A percentile compares a stretch with the other conserved stretches of the same genome.
Conservation (phyloP, 2,888 invertebrate genomes). For the Drosophila kanekoi region DNA sequence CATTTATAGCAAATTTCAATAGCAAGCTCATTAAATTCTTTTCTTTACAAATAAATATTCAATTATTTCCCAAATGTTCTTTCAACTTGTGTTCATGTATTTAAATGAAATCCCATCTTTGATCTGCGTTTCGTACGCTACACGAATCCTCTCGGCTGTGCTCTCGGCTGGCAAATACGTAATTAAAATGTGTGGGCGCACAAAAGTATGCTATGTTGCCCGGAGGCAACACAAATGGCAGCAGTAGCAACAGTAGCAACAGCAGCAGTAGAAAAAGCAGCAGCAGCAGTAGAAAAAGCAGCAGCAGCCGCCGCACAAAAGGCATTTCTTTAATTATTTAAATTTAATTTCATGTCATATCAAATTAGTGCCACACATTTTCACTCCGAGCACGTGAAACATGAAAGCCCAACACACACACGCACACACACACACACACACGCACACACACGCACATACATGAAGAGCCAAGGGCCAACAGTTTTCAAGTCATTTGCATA, state of each 20-base stretch:
- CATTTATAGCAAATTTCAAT: too few relatives aligned
- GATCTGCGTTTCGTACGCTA: conserved; percentile 11
- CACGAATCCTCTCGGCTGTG: conserved; percentile 2
- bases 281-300: conserved; percentile 1
- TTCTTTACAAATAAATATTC: background rate
- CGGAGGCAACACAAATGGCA: conserved; percentile 18
- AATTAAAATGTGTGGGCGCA: conserved; percentile 46
- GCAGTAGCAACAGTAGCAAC: conserved; percentile 2
- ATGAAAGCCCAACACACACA: conserved; percentile 18
- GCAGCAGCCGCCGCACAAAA: conserved; percentile 37
- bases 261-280: background rate
- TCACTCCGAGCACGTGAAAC: conserved; percentile 56
- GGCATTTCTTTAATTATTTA: conserved; percentile 72
- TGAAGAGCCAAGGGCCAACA: conserved; percentile 36
- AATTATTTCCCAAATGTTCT: background rate
- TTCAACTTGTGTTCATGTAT: conserved; percentile 15
- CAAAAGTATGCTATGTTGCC: conserved; percentile 58
- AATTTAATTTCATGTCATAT: conserved; percentile 76
- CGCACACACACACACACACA: background rate
- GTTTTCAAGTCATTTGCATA: conserved; percentile 63
- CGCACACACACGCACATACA: background rate
- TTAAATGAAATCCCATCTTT: conserved; percentile 31
- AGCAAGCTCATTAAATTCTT: background rate
- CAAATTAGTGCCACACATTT: conserved; percentile 77
- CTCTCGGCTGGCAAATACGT: conserved; percentile 37